Evolutionary conservation across 2,888 invertebrate species (phyloP).

Genomic region (Zhengitettix transpicula): DNA sequence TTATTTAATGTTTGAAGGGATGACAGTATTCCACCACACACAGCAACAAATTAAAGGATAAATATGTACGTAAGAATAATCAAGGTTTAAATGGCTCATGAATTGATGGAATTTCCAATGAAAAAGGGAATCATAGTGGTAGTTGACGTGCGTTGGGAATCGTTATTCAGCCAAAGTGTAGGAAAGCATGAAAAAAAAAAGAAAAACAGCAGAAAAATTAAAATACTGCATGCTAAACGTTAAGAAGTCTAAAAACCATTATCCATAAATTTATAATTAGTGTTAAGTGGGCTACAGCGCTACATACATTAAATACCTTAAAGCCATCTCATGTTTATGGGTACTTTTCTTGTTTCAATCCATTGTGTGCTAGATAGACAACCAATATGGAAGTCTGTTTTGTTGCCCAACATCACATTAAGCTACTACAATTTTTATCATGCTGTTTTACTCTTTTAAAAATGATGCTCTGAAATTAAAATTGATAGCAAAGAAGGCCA

Average conservation of each 20-base stretch:
- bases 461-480: not conserved
- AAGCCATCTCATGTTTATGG: not conserved
- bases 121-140: slow-evolving; percentile 1
- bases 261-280: not conserved
- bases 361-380: not conserved
- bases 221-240: slow-evolving; percentile 7
- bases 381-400: not conserved
- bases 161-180: slow-evolving; percentile 26
- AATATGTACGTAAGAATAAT: not conserved
- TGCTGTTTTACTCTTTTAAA: not conserved
- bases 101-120: not conserved
- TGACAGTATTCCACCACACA: slow-evolving; percentile 6
- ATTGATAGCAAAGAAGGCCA: not conserved
- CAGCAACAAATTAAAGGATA: slow-evolving; percentile 3
- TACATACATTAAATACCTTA: slow-evolving; percentile 1
- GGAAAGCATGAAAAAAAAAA: slow-evolving; percentile 31
- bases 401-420: slow-evolving; percentile 1
- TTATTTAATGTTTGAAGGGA: slow-evolving; percentile 2
- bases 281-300: not conserved
- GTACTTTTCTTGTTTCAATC: not conserved
- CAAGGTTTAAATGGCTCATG: not conserved
- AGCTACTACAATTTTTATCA: slow-evolving; percentile 1
- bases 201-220: slow-evolving; percentile 19
- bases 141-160: slow-evolving; percentile 8
- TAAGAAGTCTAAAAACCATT: not conserved